phyloP scores from a whole-genome alignment of 2,113 vertebrate species.

The Pelecanoides urinatrix region DNA sequence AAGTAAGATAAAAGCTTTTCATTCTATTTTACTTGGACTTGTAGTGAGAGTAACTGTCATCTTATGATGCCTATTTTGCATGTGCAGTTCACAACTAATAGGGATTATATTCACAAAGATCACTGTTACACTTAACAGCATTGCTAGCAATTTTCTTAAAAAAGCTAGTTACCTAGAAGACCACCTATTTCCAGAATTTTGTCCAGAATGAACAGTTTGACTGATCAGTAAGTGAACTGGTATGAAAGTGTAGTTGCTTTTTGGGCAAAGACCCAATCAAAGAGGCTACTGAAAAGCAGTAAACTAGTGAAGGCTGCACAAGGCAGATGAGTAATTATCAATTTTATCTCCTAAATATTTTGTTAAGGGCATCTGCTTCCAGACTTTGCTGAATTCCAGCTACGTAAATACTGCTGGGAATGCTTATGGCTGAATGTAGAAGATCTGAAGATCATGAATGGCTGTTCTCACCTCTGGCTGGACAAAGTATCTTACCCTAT shows the following conservation, averaged over 20 bases:
- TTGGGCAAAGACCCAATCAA: neutral
- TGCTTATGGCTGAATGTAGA: neutral
- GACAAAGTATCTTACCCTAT: neutral
- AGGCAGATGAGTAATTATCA: neutral
- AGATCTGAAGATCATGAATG: neutral
- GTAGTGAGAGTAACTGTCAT: neutral
- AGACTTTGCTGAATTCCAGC: neutral
- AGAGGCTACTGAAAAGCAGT: neutral
- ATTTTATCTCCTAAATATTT: neutral
- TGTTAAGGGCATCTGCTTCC: neutral
- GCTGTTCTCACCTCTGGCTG: neutral
- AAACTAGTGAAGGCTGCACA: neutral
- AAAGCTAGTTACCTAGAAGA: neutral
- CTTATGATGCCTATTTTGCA: neutral
- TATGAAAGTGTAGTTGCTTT: neutral
- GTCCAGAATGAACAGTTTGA: neutral
- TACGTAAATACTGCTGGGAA: neutral
- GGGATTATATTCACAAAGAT: neutral
- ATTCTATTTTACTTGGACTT: neutral
- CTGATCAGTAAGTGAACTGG: neutral
- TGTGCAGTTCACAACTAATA: neutral
- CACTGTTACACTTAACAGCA: neutral
- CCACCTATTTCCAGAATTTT: neutral
- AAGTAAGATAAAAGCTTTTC: neutral
- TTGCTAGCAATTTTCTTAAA: neutral